phyloP scores from a whole-genome alignment of 1,140 invertebrate species.

The Diorhabda elongata region DNA sequence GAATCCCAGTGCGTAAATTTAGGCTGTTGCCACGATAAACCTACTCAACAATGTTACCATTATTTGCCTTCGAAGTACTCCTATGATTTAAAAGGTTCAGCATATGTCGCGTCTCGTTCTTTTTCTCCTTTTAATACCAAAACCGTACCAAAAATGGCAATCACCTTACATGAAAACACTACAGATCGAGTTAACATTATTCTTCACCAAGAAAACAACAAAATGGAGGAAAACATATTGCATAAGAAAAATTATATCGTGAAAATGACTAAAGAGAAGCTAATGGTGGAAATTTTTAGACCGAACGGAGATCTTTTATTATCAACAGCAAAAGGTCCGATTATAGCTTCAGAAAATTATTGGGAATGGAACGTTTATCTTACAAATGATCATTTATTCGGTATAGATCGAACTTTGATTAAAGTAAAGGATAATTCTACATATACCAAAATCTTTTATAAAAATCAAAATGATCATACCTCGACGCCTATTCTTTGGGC shows the following conservation, averaged over 20 bases:
- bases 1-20: conserved; percentile 27
- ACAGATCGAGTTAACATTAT: conserved; percentile 21
- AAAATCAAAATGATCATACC: conserved; percentile 33
- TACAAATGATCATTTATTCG: conserved; percentile 36
- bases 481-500: conserved; percentile 42
- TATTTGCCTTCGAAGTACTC: conserved; percentile 37
- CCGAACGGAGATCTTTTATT: conserved; percentile 34
- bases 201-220: conserved; percentile 5
- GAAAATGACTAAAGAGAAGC: conserved; percentile 11
- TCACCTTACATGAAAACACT: conserved; percentile 18
- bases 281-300: conserved; percentile 22
- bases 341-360: conserved; percentile 47
- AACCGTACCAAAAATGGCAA: conserved; percentile 1
- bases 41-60: conserved; percentile 35
- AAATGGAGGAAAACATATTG: background rate
- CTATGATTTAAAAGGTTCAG: conserved; percentile 18
- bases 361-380: conserved; percentile 49
- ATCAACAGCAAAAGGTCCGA: conserved; percentile 44
- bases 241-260: conserved; percentile 5
- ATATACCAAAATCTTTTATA: conserved; percentile 37
- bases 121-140: conserved; percentile 17
- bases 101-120: conserved; percentile 4
- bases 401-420: conserved; percentile 35
- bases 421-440: conserved; percentile 20
- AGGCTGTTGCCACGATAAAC: conserved; percentile 36